Evolutionary conservation across 2,113 vertebrate genomes (phyloP), one percentile per base, ranked within the genome.

Genomic region (Sminthopsis crassicaudata): DNA sequence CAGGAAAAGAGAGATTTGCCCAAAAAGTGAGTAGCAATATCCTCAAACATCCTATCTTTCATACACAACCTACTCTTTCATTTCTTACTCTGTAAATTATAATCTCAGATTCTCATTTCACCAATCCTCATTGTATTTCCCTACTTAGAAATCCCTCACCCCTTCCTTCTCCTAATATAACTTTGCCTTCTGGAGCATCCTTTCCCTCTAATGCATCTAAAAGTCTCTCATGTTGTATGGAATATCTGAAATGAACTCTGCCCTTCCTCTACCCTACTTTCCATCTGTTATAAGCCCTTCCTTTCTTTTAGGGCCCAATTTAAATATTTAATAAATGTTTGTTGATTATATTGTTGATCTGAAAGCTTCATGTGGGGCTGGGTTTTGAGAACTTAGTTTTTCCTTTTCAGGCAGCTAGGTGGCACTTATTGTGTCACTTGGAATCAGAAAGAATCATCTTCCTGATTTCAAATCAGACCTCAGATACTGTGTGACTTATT

Each of bases 111-210:
- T 60, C 27, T 60, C n/a, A 24, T 8, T 55, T 90, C 90, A 14
- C 25, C 53, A 30, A 57, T 90, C 95, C 48, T 95, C 36, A 5
- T 67, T 52, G 55, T 93, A 51, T 27, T 91, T 92, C 95, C 55
- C 2, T 42, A 0, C 51, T 57, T 52, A 91, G 90, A 53, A 95
- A 94, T 76, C 67, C 94, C 57, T 8, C 3, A 42, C 26, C 46
- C 42, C 12, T 53, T 93, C 50, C 92, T 22, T 42, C 36, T n/a
- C 19, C 36, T 19, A 19, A 2, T 42, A n/a, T 42, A 84, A 84
- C 16, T 42, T 84, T 42, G 16, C 16, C 6, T n/a, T 42, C 67
- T 42, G 22, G 5, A 42, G 36, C 6, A 19, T 76, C n/a, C 14
- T 42, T 46, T 91, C 90, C 53, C 53, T 57, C 46, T n/a, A n/a